Evolutionary conservation across 1,140 invertebrate species (phyloP).

Genomic region (Bombus superbus): DNA sequence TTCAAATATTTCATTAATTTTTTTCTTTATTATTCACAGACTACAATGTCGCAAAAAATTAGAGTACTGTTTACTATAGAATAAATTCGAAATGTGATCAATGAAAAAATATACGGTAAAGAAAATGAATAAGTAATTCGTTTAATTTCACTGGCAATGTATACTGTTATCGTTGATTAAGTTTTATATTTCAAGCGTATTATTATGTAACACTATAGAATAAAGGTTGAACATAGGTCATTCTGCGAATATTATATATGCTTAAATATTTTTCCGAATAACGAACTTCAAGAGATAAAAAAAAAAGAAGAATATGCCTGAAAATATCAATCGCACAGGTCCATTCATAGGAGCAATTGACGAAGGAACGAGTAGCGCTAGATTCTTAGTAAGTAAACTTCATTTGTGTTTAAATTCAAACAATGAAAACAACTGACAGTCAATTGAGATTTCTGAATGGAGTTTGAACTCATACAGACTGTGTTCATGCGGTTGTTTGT

Average conservation of each 20-base stretch:
- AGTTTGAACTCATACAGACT: not conserved
- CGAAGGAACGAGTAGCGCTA: constrained; percentile 96
- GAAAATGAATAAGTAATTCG: too few species aligned
- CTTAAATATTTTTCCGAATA: not conserved
- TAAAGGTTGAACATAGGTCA: constrained; percentile 23
- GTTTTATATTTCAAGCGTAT: constrained; percentile 16
- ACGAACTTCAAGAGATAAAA: not conserved
- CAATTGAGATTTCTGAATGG: not conserved
- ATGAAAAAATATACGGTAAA: too few species aligned
- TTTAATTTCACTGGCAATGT: not conserved
- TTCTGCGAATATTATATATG: not conserved
- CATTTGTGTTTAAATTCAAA: not conserved
- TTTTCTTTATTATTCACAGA: not conserved
- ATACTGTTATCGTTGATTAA: not conserved
- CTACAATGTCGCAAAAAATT: constrained; percentile 34
- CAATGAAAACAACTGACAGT: not conserved
- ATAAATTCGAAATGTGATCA: not conserved
- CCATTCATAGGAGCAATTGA: constrained; percentile 93
- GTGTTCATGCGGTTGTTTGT: not conserved
- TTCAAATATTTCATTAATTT: not conserved
- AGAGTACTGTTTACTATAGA: constrained; percentile 8
- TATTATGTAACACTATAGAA: constrained; percentile 35
- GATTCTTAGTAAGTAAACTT: constrained; percentile 90
- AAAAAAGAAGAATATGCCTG: constrained; percentile 68
- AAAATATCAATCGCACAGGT: constrained; percentile 66